Conservation (phyloP, 1,140 invertebrate genomes). For the Dermatophagoides farinae region DNA sequence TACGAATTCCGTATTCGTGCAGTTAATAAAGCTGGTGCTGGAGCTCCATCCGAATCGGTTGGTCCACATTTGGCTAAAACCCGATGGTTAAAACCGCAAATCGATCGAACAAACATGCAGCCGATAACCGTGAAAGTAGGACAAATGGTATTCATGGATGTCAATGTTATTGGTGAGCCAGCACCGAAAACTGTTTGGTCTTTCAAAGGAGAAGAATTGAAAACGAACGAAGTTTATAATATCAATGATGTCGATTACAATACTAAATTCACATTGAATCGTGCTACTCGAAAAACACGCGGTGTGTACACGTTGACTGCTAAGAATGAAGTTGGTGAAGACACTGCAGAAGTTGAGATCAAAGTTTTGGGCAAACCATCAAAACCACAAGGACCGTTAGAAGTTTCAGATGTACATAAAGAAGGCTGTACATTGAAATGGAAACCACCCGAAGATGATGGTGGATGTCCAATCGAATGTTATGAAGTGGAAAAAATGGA, state of each 20-base stretch:
- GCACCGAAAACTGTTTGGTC: slow-evolving; percentile 67
- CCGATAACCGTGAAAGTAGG: slow-evolving; percentile 48
- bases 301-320: slow-evolving; percentile 79
- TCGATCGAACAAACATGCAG: slow-evolving; percentile 50
- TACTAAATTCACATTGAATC: slow-evolving; percentile 92
- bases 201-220: slow-evolving; percentile 28
- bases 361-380: slow-evolving; percentile 30
- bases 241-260: slow-evolving; percentile 70
- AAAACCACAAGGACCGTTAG: slow-evolving; percentile 30
- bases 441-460: slow-evolving; percentile 82
- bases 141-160: slow-evolving; percentile 51
- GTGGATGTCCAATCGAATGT: slow-evolving; percentile 71
- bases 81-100: slow-evolving; percentile 8
- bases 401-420: slow-evolving; percentile 65
- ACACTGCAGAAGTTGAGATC: slow-evolving; percentile 79
- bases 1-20: slow-evolving; percentile 83
- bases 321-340: slow-evolving; percentile 65
- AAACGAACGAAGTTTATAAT: slow-evolving; percentile 50
- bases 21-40: slow-evolving; percentile 79
- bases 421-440: slow-evolving; percentile 80
- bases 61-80: slow-evolving; percentile 13
- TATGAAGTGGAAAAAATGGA: slow-evolving; percentile 95
- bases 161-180: slow-evolving; percentile 86
- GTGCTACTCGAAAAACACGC: slow-evolving; percentile 58
- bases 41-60: slow-evolving; percentile 44